Evolutionary conservation across 2,888 invertebrate species (phyloP).

Genomic region (Andrena dorsata): DNA sequence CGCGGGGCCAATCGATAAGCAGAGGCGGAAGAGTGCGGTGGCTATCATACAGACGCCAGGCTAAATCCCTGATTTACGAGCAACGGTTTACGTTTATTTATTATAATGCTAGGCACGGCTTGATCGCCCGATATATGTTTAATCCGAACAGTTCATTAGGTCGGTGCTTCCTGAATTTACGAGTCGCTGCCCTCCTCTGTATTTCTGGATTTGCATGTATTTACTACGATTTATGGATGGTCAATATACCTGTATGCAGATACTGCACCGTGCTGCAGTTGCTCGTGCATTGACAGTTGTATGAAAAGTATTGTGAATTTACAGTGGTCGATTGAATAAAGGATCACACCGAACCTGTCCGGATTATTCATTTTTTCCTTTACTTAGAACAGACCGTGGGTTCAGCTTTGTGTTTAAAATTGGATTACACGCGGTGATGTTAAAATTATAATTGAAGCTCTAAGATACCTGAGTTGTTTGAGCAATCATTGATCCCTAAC

Average conservation of each 20-base stretch:
- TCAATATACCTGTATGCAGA: too few species aligned
- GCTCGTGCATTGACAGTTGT: background rate
- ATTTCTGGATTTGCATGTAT: slow-evolving; percentile 23
- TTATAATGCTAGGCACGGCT: slow-evolving; percentile 12
- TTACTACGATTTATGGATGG: slow-evolving; percentile 10
- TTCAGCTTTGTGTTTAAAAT: too few species aligned
- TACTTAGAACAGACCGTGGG: too few species aligned
- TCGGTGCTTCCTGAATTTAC: slow-evolving; percentile 11
- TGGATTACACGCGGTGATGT: too few species aligned
- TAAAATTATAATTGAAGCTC: too few species aligned
- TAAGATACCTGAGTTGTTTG: too few species aligned
- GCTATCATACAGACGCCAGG: slow-evolving; percentile 54
- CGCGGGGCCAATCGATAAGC: slow-evolving; percentile 54
- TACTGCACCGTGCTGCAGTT: background rate
- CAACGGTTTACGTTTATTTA: slow-evolving; percentile 37
- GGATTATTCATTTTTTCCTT: too few species aligned
- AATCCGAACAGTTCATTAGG: slow-evolving; percentile 35
- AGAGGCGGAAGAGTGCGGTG: slow-evolving; percentile 31
- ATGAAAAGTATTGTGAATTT: background rate
- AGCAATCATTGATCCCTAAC: too few species aligned
- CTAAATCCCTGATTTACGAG: slow-evolving; percentile 54
- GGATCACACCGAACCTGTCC: too few species aligned
- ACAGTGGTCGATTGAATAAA: too few species aligned
- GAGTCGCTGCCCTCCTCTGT: background rate
- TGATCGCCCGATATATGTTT: slow-evolving; percentile 7